Percentiles rank a stretch among this genome's conserved stretches.
Evolutionary conservation across 2,797 vertebrate species (phyloP).

Genomic region (Megalops cyprinoides): DNA sequence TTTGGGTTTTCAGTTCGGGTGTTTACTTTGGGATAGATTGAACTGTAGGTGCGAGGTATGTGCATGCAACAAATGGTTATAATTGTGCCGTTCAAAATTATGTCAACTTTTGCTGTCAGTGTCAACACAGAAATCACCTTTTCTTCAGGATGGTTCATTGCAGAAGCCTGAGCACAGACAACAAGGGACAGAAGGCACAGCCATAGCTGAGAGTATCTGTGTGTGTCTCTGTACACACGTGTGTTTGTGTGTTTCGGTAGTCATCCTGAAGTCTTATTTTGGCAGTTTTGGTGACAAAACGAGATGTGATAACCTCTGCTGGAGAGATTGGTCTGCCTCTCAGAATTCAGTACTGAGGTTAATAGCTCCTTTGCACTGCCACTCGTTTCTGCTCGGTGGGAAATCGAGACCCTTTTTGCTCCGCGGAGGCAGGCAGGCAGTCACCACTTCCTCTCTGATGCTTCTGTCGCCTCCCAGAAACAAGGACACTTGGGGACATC

Average conservation of each 20-base stretch:
- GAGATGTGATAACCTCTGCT: background rate
- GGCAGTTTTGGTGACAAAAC: background rate
- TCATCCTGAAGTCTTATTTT: slow-evolving; percentile 5
- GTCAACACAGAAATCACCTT: too few species aligned
- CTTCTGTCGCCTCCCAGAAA: background rate
- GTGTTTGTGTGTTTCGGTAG: background rate
- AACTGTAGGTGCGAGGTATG: too few species aligned
- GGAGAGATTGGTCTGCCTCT: background rate
- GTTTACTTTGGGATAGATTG: background rate
- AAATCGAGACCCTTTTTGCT: background rate
- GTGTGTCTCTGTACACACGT: too few species aligned
- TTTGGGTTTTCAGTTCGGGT: background rate
- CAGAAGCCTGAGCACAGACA: too few species aligned
- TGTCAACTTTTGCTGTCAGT: background rate
- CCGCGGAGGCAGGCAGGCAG: background rate
- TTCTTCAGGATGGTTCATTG: too few species aligned
- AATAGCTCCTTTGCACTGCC: background rate
- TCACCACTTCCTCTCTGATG: background rate
- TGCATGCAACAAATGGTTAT: background rate
- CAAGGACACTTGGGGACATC: background rate
- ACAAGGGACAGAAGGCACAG: too few species aligned
- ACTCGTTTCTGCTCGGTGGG: background rate
- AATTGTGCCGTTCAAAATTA: background rate
- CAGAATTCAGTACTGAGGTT: background rate
- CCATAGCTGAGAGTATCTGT: background rate